Evolutionary conservation across 2,113 vertebrate species (phyloP).

Genomic region (Pelodiscus sinensis): DNA sequence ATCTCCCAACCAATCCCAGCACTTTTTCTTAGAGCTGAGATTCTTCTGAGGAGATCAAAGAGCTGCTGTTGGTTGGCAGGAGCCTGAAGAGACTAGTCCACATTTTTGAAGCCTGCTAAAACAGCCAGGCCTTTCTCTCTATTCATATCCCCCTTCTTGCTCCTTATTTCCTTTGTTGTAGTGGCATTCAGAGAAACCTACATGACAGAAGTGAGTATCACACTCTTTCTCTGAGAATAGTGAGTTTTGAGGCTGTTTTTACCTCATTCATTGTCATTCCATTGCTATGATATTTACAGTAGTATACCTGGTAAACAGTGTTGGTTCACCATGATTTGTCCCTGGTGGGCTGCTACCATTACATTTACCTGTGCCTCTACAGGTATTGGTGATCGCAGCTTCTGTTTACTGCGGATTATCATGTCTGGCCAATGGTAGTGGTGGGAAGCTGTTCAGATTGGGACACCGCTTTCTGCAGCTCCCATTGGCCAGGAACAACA

Average conservation of each 20-base stretch:
- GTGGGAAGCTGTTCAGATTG: too few species aligned
- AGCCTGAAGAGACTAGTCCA: neutral
- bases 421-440: too few species aligned
- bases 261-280: neutral
- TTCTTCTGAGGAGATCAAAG: neutral
- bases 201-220: too few species aligned
- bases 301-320: too few species aligned
- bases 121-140: neutral
- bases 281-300: neutral
- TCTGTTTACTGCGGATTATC: too few species aligned
- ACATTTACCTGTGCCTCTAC: too few species aligned
- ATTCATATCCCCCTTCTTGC: neutral
- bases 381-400: too few species aligned
- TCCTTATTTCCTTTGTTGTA: neutral
- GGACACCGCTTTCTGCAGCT: too few species aligned
- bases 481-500: too few species aligned
- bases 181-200: neutral
- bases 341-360: too few species aligned
- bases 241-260: neutral
- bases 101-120: neutral
- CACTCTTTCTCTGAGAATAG: neutral
- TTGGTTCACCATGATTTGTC: too few species aligned
- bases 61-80: neutral
- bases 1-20: neutral
- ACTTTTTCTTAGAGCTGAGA: neutral